phyloP scores from a whole-genome alignment of 2,113 vertebrate species.

The Mus musculus region GRCm39 chr10:8781001-8781500 shows the following conservation, averaged over 20 bases:
- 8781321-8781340: slow-evolving; percentile 56
- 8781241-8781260: slow-evolving; percentile 53
- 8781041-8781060: not conserved
- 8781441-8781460: slow-evolving; percentile 60
- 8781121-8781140: slow-evolving; percentile 35
- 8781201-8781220: not conserved
- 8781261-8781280: slow-evolving; percentile 52
- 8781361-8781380: slow-evolving; percentile 61
- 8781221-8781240: slow-evolving; percentile 2
- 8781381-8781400: slow-evolving; percentile 46
- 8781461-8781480: slow-evolving; percentile 18
- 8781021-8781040: not conserved
- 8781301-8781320: slow-evolving; percentile 53
- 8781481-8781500: slow-evolving; percentile 54
- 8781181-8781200: slow-evolving; percentile 60
- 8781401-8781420: not conserved
- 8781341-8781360: slow-evolving; percentile 62
- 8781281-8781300: slow-evolving; percentile 13
- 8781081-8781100: not conserved
- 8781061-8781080: too few species aligned
- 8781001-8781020: not conserved
- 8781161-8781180: not conserved
- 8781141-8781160: slow-evolving; percentile 60
- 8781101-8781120: slow-evolving; percentile 44
- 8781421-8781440: slow-evolving; percentile 59